Evolutionary conservation across 2,888 invertebrate genomes (phyloP).

Genomic region (Xylota segnis): DNA sequence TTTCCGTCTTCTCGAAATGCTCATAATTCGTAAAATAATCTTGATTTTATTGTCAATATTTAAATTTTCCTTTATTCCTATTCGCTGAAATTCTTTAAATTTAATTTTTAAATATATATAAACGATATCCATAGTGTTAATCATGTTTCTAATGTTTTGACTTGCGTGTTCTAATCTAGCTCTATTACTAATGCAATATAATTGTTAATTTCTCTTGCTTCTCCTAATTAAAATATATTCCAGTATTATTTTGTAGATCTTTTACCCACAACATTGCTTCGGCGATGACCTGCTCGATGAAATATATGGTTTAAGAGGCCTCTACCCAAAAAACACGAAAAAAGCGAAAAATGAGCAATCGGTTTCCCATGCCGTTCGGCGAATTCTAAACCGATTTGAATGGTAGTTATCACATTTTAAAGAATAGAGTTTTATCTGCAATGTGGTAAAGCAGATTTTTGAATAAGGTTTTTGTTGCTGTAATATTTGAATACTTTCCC

Average conservation of each 20-base stretch:
- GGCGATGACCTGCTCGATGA: no score
- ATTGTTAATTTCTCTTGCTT: conserved; percentile 12
- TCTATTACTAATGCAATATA: conserved; percentile 15
- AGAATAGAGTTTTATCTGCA: no score
- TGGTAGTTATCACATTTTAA: no score
- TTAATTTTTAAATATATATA: neutral
- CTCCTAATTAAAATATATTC: conserved; percentile 10
- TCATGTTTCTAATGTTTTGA: conserved; percentile 9
- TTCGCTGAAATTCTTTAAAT: conserved; percentile 23
- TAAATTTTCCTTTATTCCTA: conserved; percentile 6
- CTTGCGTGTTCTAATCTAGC: conserved; percentile 16
- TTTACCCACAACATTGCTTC: no score
- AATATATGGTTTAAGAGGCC: no score
- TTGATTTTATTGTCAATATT: neutral
- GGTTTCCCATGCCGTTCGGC: no score
- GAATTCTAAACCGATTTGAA: no score
- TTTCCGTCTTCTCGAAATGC: conserved; percentile 15
- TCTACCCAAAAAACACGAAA: no score
- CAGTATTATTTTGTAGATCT: conserved; percentile 8
- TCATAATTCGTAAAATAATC: conserved; percentile 13
- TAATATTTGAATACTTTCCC: no score
- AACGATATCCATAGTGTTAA: conserved; percentile 16
- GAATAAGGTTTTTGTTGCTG: no score
- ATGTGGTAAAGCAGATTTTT: no score
- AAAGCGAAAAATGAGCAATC: no score